Conservation (phyloP, 2,797 vertebrate genomes). For the Sciurus vulgaris region DNA sequence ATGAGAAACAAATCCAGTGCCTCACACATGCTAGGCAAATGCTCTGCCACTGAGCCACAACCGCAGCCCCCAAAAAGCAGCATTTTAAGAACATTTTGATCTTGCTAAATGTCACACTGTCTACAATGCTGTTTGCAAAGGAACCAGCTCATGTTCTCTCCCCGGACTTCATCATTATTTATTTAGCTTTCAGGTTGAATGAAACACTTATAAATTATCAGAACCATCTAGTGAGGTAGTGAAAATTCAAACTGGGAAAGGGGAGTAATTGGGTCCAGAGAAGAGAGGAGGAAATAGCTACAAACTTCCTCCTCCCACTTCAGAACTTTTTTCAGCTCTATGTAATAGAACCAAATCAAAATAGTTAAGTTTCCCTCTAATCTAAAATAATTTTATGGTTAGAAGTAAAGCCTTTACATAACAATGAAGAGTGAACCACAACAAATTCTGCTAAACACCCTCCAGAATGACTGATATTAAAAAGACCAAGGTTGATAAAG, state of each 20-base stretch:
- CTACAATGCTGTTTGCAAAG: conserved; percentile 43
- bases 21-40: no score
- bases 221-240: background rate
- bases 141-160: conserved; percentile 52
- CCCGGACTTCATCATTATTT: conserved; percentile 46
- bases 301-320: background rate
- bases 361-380: background rate
- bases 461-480: background rate
- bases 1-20: no score
- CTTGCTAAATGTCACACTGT: background rate
- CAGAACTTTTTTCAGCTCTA: conserved; percentile 5
- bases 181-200: conserved; percentile 64
- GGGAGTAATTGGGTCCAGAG: background rate
- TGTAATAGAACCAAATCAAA: conserved; percentile 25
- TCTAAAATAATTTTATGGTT: conserved; percentile 13
- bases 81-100: background rate
- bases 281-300: no score
- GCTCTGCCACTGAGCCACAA: no score
- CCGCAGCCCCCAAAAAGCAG: background rate
- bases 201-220: conserved; percentile 20
- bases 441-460: background rate
- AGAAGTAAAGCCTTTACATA: conserved; percentile 9
- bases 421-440: conserved; percentile 28
- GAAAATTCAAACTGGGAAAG: conserved; percentile 35
- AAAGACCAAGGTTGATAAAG: background rate